These are phyloP conservation scores for Eriosoma lanigerum DNA, from an alignment of 1,140 invertebrate genomes.

Conservation along the genomic window DNA sequence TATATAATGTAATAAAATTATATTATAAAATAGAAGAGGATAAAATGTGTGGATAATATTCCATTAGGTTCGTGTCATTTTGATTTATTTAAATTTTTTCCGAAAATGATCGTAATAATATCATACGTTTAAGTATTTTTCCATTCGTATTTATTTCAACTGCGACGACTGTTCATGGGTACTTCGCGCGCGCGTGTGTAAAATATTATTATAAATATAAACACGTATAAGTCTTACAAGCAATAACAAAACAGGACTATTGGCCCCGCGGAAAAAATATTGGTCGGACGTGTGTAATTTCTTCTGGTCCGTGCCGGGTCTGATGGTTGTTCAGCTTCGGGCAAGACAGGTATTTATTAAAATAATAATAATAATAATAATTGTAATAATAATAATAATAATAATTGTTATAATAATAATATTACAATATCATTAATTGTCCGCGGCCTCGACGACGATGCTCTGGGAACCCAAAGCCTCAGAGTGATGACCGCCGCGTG, in stretches of 20 bases:
- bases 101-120: too few relatives aligned
- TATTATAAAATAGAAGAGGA: too few relatives aligned
- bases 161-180: too few relatives aligned
- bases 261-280: slow-evolving; percentile 43
- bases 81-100: too few relatives aligned
- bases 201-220: neutral
- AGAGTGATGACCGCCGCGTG: slow-evolving; percentile 25
- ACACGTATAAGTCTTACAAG: neutral
- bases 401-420: neutral
- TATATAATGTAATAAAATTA: too few relatives aligned
- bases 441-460: slow-evolving; percentile 18
- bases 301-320: slow-evolving; percentile 13
- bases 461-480: slow-evolving; percentile 17
- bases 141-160: too few relatives aligned
- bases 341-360: slow-evolving; percentile 34
- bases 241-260: slow-evolving; percentile 8
- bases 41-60: too few relatives aligned
- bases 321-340: slow-evolving; percentile 26
- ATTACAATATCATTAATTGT: slow-evolving; percentile 47
- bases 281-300: slow-evolving; percentile 36
- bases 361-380: neutral
- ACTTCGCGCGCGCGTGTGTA: neutral
- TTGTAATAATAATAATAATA: too few relatives aligned
- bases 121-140: too few relatives aligned
- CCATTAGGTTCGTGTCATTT: too few relatives aligned